A percentile compares a stretch with the other conserved stretches of the same genome.
These are phyloP conservation scores for Loripinus fragilis DNA, from an alignment of 2,888 invertebrate species.

Conservation along the genomic window DNA sequence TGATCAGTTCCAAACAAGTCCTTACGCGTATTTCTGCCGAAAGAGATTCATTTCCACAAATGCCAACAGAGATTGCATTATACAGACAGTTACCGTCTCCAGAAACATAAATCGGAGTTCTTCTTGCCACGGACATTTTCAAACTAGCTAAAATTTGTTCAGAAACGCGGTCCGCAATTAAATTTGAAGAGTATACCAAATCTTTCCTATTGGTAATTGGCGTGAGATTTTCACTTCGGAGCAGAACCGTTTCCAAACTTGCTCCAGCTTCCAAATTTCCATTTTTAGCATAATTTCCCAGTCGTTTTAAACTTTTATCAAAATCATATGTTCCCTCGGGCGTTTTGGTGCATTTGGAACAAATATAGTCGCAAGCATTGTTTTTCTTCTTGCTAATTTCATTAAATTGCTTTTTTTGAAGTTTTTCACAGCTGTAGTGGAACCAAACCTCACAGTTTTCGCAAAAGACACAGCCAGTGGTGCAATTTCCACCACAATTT, in stretches of 20 bases:
- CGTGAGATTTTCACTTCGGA: background rate
- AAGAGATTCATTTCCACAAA: background rate
- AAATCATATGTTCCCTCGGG: background rate
- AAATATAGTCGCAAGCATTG: background rate
- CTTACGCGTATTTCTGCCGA: background rate
- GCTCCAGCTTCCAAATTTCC: slow-evolving; percentile 1
- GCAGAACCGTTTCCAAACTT: background rate
- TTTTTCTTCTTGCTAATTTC: background rate
- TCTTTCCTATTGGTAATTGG: background rate
- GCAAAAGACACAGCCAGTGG: background rate
- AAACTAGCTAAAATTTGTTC: background rate
- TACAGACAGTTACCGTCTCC: background rate
- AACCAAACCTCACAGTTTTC: background rate
- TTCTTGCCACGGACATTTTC: no score
- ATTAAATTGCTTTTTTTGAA: no score
- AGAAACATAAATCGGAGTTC: no score
- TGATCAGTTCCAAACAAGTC: slow-evolving; percentile 4
- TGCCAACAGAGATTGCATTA: background rate
- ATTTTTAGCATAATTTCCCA: background rate
- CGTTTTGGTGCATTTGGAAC: background rate
- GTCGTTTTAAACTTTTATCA: background rate
- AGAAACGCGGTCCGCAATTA: background rate
- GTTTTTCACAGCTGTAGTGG: background rate
- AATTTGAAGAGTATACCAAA: background rate
- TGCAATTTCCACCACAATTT: no score